These are phyloP conservation scores for Acanthopleura granulata DNA, from an alignment of 2,888 invertebrate species.

Conservation along the genomic window DNA sequence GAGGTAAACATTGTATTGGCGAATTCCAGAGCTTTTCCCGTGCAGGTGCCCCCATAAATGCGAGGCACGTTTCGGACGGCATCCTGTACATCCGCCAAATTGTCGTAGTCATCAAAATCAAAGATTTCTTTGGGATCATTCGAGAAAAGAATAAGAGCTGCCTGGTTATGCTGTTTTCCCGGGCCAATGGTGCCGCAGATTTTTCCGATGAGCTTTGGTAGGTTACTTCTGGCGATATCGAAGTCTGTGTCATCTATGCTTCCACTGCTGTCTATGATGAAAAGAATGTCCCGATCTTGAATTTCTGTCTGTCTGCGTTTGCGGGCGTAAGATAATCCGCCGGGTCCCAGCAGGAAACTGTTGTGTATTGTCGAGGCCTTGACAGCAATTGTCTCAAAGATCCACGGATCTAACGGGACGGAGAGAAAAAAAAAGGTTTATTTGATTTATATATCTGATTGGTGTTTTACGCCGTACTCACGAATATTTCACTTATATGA, in stretches of 20 bases:
- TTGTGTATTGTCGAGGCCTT: background rate
- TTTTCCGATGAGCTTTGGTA: background rate
- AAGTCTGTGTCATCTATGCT: background rate
- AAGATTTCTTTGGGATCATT: background rate
- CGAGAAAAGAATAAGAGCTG: background rate
- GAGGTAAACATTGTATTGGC: background rate
- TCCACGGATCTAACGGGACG: background rate
- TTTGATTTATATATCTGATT: too few species aligned
- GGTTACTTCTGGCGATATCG: background rate
- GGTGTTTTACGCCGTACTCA: too few species aligned
- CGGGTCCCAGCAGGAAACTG: too few species aligned
- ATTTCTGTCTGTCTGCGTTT: too few species aligned
- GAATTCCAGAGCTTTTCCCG: background rate
- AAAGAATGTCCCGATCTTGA: background rate
- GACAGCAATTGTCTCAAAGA: background rate
- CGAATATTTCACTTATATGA: too few species aligned
- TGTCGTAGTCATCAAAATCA: background rate
- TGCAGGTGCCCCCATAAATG: background rate
- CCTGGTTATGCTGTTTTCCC: background rate
- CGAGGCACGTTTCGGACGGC: background rate
- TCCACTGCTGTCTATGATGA: constrained; percentile 6
- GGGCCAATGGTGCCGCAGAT: background rate
- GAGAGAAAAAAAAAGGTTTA: too few species aligned
- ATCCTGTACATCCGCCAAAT: background rate
- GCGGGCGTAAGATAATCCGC: too few species aligned